phyloP scores from a whole-genome alignment of 2,888 invertebrate genomes.

The Phengaris arion region DNA sequence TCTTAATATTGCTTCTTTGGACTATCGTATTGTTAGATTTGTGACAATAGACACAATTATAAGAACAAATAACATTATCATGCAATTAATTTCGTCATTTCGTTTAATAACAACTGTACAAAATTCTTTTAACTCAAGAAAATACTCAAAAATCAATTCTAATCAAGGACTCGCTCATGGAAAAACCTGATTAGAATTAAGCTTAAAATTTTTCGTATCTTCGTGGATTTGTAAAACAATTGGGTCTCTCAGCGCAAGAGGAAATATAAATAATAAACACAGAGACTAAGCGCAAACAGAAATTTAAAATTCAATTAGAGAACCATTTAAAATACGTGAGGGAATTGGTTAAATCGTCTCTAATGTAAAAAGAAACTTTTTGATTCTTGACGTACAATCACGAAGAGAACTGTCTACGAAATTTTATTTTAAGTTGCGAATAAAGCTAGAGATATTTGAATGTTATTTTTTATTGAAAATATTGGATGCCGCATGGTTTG shows the following conservation, averaged over 20 bases:
- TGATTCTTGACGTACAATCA: conserved; percentile 27
- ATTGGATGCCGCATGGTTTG: not conserved
- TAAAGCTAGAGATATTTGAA: not conserved
- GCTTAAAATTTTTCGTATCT: not conserved
- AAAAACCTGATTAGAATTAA: not conserved
- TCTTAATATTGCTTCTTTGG: too few relatives aligned
- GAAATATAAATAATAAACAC: conserved; percentile 30
- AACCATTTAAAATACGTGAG: conserved; percentile 50
- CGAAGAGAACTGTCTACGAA: conserved; percentile 6
- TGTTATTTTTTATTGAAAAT: not conserved
- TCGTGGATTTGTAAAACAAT: conserved; percentile 20
- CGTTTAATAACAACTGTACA: too few relatives aligned
- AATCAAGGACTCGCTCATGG: not conserved
- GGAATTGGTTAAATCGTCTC: conserved; percentile 37
- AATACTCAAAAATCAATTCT: not conserved
- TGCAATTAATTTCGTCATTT: too few relatives aligned
- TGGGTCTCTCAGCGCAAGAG: conserved; percentile 15
- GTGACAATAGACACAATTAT: too few relatives aligned
- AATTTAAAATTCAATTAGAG: conserved; percentile 54
- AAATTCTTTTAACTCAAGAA: too few relatives aligned
- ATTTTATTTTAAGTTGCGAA: not conserved
- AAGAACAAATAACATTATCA: too few relatives aligned
- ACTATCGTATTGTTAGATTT: too few relatives aligned
- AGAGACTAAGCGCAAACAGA: conserved; percentile 32
- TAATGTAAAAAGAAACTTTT: conserved; percentile 37